Percentiles rank a stretch among this genome's conserved stretches.
These are phyloP conservation scores for Drosophila mauritiana DNA, from an alignment of 1,140 invertebrate species.

Conservation along the genomic window DNA sequence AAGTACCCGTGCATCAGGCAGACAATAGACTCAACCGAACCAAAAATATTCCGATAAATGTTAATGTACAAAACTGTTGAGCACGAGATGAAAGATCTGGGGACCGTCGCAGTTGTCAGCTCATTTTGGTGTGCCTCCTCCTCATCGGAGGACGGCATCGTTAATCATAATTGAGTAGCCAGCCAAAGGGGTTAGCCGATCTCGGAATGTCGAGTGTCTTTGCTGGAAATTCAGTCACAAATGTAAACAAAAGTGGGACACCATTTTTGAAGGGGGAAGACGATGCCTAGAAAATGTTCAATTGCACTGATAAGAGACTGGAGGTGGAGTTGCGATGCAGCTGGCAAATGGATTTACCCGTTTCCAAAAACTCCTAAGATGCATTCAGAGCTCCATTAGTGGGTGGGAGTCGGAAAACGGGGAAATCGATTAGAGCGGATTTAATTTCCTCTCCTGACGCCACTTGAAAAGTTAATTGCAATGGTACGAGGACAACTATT, in stretches of 20 bases:
- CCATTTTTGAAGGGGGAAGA: conserved; percentile 12
- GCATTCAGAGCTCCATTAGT: conserved; percentile 26
- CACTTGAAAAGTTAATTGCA: conserved; percentile 74
- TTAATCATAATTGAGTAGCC: conserved; percentile 73
- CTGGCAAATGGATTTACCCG: conserved; percentile 18
- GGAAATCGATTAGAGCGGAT: conserved; percentile 31
- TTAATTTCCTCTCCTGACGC: conserved; percentile 66
- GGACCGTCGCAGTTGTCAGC: conserved; percentile 39
- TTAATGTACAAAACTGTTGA: conserved; percentile 56
- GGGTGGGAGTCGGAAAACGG: background rate
- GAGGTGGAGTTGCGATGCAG: conserved; percentile 4
- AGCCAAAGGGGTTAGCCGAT: conserved; percentile 55
- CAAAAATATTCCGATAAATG: conserved; percentile 47
- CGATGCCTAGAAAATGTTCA: background rate
- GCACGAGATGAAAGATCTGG: conserved; percentile 53
- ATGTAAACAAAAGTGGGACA: conserved; percentile 7
- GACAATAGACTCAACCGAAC: conserved; percentile 10
- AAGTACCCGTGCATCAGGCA: conserved; percentile 34
- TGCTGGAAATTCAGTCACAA: conserved; percentile 21
- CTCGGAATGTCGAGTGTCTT: background rate
- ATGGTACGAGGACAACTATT: background rate
- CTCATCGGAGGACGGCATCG: conserved; percentile 29
- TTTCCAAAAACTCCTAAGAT: conserved; percentile 8
- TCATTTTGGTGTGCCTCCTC: conserved; percentile 58
- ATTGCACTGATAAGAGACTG: conserved; percentile 29